phyloP scores from a whole-genome alignment of 1,140 invertebrate species.

The Branchinecta lynchi region DNA sequence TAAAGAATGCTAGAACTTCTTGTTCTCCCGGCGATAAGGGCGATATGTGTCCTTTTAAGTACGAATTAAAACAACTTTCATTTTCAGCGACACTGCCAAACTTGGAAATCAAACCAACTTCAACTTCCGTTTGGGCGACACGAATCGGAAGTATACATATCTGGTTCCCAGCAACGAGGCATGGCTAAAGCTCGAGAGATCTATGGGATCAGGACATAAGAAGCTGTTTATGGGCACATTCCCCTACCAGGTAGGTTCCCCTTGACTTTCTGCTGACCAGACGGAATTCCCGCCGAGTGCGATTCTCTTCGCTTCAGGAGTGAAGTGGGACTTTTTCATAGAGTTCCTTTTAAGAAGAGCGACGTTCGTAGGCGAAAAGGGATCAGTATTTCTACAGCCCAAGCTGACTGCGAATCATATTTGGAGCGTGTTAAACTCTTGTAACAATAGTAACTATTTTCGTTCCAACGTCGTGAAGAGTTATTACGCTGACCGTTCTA shows the following conservation, averaged over 20 bases:
- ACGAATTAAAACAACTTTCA: constrained; percentile 16
- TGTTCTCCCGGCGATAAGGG: not conserved
- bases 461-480: no score
- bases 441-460: no score
- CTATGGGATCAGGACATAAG: constrained; percentile 57
- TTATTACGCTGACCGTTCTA: no score
- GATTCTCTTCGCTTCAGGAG: no score
- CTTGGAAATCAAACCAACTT: constrained; percentile 54
- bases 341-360: no score
- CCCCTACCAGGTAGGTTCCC: constrained; percentile 48
- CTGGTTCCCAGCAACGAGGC: constrained; percentile 77
- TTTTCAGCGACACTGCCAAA: constrained; percentile 51
- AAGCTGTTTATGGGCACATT: constrained; percentile 65
- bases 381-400: no score
- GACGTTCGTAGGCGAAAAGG: no score
- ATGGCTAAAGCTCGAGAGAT: constrained; percentile 53
- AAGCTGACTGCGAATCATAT: no score
- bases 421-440: no score
- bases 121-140: constrained; percentile 50
- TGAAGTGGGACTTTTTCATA: no score
- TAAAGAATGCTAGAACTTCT: not conserved
- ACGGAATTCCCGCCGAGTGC: no score
- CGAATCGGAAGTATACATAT: constrained; percentile 66
- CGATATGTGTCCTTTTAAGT: not conserved
- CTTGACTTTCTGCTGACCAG: no score